Conservation (phyloP, 2,888 invertebrate genomes). For the Apotomis capreana region DNA sequence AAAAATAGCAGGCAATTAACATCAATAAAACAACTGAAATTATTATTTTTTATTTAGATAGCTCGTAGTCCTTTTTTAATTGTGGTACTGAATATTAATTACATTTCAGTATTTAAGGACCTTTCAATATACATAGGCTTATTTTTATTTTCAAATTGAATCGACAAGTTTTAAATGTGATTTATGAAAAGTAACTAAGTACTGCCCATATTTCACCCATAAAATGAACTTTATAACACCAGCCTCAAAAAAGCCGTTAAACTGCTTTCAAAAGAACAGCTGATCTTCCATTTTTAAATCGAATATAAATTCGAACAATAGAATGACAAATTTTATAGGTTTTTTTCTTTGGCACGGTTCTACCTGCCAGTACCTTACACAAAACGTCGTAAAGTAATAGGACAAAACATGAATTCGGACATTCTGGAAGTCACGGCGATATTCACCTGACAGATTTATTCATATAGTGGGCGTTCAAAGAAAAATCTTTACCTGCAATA, state of each 20-base stretch:
- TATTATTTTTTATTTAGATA: no score
- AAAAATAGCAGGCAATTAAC: no score
- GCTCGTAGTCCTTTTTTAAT: no score
- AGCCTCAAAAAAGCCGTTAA: slow-evolving; percentile 18
- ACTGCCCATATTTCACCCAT: no score
- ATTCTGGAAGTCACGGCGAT: background rate
- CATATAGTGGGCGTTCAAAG: slow-evolving; percentile 10
- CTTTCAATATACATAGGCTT: no score
- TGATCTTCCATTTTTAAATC: slow-evolving; percentile 16
- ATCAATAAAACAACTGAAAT: no score
- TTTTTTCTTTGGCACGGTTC: slow-evolving; percentile 20
- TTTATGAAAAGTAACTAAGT: no score
- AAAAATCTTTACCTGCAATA: background rate
- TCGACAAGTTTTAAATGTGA: no score
- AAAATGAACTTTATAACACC: background rate
- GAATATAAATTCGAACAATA: slow-evolving; percentile 9
- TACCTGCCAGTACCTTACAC: slow-evolving; percentile 8
- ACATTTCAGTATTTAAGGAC: no score
- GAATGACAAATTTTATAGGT: slow-evolving; percentile 13
- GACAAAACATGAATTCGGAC: background rate
- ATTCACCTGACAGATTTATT: slow-evolving; percentile 14
- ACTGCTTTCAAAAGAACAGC: slow-evolving; percentile 7
- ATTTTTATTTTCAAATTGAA: no score
- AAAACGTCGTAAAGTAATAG: background rate
- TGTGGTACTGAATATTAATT: no score